These are phyloP conservation scores for Microplitis deprimator DNA, from an alignment of 2,888 invertebrate genomes.

Conservation along the genomic window DNA sequence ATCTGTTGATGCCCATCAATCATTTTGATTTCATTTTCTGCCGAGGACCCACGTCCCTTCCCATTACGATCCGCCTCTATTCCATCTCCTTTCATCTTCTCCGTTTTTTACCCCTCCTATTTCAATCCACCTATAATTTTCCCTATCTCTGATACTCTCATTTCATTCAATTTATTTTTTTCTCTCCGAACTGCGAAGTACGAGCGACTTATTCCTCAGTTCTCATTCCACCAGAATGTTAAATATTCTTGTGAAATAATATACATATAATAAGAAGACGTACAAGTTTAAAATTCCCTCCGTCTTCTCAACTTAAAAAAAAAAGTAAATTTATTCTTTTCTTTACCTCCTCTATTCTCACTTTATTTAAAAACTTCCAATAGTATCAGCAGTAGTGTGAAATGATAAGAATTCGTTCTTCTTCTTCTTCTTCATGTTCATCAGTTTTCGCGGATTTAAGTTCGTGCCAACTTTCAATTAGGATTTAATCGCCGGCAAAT, in stretches of 20 bases:
- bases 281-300: neutral
- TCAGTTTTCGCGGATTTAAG: slow-evolving; percentile 11
- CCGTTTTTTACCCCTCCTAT: slow-evolving; percentile 19
- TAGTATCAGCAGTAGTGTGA: slow-evolving; percentile 1
- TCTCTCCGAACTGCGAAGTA: neutral
- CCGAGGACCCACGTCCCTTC: slow-evolving; percentile 15
- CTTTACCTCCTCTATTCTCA: slow-evolving; percentile 10
- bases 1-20: slow-evolving; percentile 35
- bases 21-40: slow-evolving; percentile 20
- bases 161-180: neutral
- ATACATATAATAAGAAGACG: neutral
- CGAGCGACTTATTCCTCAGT: neutral
- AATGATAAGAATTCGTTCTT: slow-evolving; percentile 10
- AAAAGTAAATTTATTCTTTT: neutral
- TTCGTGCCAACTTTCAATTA: slow-evolving; percentile 36
- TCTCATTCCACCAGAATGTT: neutral
- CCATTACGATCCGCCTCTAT: slow-evolving; percentile 19
- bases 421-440: neutral
- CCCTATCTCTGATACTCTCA: slow-evolving; percentile 23
- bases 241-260: neutral
- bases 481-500: slow-evolving; percentile 29
- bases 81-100: slow-evolving; percentile 16
- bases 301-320: neutral
- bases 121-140: slow-evolving; percentile 20
- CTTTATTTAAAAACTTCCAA: neutral